Conservation (phyloP, 1,140 invertebrate genomes). For the Zeugodacus cucurbitae region DNA sequence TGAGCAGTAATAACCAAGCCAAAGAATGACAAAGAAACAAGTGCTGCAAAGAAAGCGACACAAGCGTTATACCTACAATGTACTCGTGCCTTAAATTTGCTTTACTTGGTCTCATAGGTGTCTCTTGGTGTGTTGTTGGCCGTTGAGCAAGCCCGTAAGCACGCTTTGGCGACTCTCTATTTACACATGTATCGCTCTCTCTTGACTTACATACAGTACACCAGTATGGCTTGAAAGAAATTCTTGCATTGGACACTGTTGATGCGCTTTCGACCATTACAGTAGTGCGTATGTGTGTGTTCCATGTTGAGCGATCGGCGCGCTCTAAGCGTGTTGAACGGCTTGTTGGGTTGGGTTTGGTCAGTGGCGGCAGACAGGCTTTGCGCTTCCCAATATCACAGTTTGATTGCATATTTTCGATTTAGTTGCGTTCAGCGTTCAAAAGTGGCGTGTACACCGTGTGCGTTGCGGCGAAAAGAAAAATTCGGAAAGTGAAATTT, state of each 20-base stretch:
- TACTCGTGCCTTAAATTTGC: not conserved
- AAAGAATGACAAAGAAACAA: not conserved
- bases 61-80: not conserved
- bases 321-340: not conserved
- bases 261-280: not conserved
- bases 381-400: slow-evolving; percentile 5
- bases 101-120: not conserved
- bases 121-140: not conserved
- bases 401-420: not conserved
- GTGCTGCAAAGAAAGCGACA: not conserved
- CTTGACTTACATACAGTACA: not conserved
- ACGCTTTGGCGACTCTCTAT: not conserved
- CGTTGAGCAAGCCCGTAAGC: not conserved
- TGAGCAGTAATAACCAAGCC: no score
- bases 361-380: not conserved
- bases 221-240: not conserved
- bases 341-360: not conserved
- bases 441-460: slow-evolving; percentile 8
- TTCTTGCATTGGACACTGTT: not conserved
- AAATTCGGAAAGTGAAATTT: slow-evolving; percentile 32
- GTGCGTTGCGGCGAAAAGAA: not conserved
- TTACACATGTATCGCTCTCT: not conserved
- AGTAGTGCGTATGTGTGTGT: not conserved
- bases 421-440: slow-evolving; percentile 21
- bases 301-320: not conserved